A percentile compares a stretch with the other conserved stretches of the same genome.
These are phyloP conservation scores for Tipula helvola DNA, from an alignment of 2,888 invertebrate species.

Conservation along the genomic window DNA sequence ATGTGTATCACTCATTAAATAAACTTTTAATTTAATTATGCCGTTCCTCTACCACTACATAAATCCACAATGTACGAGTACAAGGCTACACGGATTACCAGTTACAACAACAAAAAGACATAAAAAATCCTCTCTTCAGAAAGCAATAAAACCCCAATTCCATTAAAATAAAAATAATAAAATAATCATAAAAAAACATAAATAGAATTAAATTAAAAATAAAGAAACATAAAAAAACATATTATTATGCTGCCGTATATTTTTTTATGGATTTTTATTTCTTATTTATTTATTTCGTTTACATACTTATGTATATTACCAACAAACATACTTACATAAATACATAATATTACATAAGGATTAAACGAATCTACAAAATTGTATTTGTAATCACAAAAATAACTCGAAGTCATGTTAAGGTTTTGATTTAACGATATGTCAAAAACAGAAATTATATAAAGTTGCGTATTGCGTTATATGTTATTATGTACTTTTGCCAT, in stretches of 20 bases:
- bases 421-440: constrained; percentile 37
- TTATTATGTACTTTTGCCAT: neutral
- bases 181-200: neutral
- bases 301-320: no score
- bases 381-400: neutral
- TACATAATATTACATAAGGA: neutral
- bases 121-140: neutral
- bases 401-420: constrained; percentile 25
- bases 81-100: no score
- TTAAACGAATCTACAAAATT: neutral
- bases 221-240: neutral
- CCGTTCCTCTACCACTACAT: no score
- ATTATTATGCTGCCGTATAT: neutral
- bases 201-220: neutral
- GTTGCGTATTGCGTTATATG: constrained; percentile 11
- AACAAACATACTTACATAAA: neutral
- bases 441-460: constrained; percentile 32
- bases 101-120: no score
- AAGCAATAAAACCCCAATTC: neutral
- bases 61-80: no score
- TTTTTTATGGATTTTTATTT: neutral
- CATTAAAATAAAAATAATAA: neutral
- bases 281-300: neutral
- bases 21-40: no score
- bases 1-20: no score